These are phyloP conservation scores for Dromius quadrimaculatus DNA, from an alignment of 2,888 invertebrate species.

Conservation along the genomic window DNA sequence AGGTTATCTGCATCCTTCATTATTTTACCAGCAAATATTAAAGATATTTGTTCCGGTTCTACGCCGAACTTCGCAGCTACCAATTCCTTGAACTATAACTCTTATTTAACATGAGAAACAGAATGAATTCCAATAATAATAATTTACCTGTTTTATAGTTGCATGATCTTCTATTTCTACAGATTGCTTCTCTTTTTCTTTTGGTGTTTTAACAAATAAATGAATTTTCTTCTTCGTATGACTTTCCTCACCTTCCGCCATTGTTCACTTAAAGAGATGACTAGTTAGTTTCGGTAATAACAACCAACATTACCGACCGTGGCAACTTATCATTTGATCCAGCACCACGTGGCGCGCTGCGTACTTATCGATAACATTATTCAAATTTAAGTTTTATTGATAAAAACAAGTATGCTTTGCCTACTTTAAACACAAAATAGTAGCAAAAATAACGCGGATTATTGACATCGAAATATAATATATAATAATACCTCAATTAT, in stretches of 20 bases:
- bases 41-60: conserved; percentile 89
- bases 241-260: conserved; percentile 50
- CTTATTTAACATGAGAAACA: not conserved
- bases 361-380: too few relatives aligned
- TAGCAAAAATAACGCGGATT: too few relatives aligned
- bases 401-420: too few relatives aligned
- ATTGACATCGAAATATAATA: too few relatives aligned
- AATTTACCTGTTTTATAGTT: conserved; percentile 88
- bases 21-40: conserved; percentile 99
- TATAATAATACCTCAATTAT: too few relatives aligned
- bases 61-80: conserved; percentile 87
- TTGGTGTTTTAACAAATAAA: conserved; percentile 94
- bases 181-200: conserved; percentile 89
- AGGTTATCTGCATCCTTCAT: conserved; percentile 95
- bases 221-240: conserved; percentile 72
- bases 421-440: too few relatives aligned
- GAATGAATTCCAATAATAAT: conserved; percentile 30
- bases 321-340: too few relatives aligned
- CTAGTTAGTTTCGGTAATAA: conserved; percentile 43
- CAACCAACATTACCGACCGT: conserved; percentile 41
- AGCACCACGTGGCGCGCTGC: too few relatives aligned
- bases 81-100: conserved; percentile 84
- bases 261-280: conserved; percentile 40
- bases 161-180: conserved; percentile 88
- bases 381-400: too few relatives aligned